phyloP scores from a whole-genome alignment of 1,140 invertebrate species.

The Chironomus striatipennis region DNA sequence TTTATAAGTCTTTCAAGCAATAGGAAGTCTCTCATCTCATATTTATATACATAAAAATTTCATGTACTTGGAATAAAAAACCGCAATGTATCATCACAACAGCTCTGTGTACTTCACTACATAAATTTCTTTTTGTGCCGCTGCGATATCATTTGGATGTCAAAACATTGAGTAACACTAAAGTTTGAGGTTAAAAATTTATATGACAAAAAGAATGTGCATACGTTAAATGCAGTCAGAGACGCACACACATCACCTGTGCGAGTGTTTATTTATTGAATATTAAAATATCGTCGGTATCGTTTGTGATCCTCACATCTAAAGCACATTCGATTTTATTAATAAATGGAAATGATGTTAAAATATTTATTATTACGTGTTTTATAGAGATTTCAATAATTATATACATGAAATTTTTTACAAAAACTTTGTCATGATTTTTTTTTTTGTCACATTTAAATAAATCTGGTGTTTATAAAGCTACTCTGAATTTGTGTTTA shows the following conservation, averaged over 20 bases:
- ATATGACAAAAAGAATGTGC: background rate
- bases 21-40: background rate
- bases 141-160: slow-evolving; percentile 4
- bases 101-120: background rate
- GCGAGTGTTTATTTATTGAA: slow-evolving; percentile 13
- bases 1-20: background rate
- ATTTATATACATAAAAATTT: background rate
- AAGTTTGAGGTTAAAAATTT: background rate
- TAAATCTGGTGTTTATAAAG: too few relatives aligned
- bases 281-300: slow-evolving; percentile 14
- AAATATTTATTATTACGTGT: too few relatives aligned
- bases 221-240: background rate
- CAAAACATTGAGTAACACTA: slow-evolving; percentile 8
- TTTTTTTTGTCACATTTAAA: too few relatives aligned
- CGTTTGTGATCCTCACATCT: background rate
- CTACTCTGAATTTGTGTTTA: too few relatives aligned
- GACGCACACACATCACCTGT: background rate
- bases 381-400: background rate
- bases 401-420: background rate
- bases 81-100: slow-evolving; percentile 6
- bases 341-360: too few relatives aligned
- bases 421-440: background rate
- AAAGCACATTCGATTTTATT: background rate
- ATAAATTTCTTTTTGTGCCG: background rate
- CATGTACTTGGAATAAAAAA: background rate